Percentiles rank a stretch among this genome's conserved stretches.
Conservation (phyloP, 2,797 vertebrate species). For the Gymnoscopelus microlampas region DNA sequence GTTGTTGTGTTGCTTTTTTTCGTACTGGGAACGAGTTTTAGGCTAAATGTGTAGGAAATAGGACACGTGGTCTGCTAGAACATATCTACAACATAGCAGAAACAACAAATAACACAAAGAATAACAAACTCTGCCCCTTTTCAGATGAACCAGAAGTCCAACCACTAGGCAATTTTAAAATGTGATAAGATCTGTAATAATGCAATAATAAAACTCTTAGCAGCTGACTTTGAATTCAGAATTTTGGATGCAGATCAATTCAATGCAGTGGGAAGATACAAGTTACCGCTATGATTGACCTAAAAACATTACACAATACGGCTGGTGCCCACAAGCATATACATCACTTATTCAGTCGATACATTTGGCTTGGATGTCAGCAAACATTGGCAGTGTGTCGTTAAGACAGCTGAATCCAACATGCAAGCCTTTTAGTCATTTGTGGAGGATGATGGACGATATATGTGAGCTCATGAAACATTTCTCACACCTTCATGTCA, state of each 20-base stretch:
- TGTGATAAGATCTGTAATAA: too few relatives aligned
- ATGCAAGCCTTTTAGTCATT: constrained; percentile 5
- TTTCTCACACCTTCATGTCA: constrained; percentile 52
- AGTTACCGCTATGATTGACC: not conserved
- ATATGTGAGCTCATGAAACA: constrained; percentile 43
- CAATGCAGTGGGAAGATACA: not conserved
- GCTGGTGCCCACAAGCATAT: not conserved
- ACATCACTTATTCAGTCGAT: not conserved
- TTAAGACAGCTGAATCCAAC: constrained; percentile 28
- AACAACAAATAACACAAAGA: too few relatives aligned
- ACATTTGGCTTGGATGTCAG: not conserved
- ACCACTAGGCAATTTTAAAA: too few relatives aligned
- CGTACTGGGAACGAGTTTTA: too few relatives aligned
- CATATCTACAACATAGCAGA: too few relatives aligned
- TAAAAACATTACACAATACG: not conserved
- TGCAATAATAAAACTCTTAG: not conserved
- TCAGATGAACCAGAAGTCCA: too few relatives aligned
- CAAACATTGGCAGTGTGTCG: constrained; percentile 7
- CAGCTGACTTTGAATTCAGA: not conserved
- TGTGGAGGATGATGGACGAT: constrained; percentile 43
- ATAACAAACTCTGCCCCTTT: too few relatives aligned
- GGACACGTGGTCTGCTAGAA: too few relatives aligned
- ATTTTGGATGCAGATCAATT: not conserved
- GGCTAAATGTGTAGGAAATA: too few relatives aligned
- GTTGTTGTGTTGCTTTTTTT: too few relatives aligned